phyloP scores from a whole-genome alignment of 2,888 invertebrate species.

The Chelonus formosanus region DNA sequence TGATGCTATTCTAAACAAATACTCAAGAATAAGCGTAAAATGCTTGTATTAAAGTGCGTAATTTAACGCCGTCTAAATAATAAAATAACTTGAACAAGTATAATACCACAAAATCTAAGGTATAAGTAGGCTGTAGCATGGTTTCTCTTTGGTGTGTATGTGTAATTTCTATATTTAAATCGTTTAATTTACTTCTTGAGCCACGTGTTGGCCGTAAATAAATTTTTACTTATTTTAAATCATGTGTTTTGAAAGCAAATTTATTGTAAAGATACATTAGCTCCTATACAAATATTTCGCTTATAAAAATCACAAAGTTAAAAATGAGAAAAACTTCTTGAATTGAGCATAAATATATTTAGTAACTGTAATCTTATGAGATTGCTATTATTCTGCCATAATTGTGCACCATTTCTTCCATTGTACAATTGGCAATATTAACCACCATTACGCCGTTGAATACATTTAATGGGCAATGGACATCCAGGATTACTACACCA shows the following conservation, averaged over 20 bases:
- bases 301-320: too few species aligned
- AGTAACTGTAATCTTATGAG: conserved; percentile 35
- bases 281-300: too few species aligned
- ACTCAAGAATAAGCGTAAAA: too few species aligned
- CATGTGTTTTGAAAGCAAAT: neutral
- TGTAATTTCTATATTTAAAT: conserved; percentile 47
- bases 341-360: too few species aligned
- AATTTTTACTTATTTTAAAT: conserved; percentile 43
- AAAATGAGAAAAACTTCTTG: too few species aligned
- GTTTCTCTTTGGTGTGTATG: conserved; percentile 1
- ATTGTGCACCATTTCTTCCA: conserved; percentile 53
- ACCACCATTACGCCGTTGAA: conserved; percentile 59
- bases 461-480: conserved; percentile 61
- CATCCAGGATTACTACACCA: conserved; percentile 42
- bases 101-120: too few species aligned
- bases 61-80: too few species aligned
- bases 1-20: too few species aligned
- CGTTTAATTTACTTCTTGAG: conserved; percentile 46
- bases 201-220: conserved; percentile 60
- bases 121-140: too few species aligned
- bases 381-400: conserved; percentile 41
- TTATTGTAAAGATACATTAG: too few species aligned
- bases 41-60: too few species aligned
- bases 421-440: conserved; percentile 61
- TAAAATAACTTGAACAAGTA: too few species aligned